Evolutionary conservation across 2,113 vertebrate species (phyloP).

Genomic region (Petroica traversi): DNA sequence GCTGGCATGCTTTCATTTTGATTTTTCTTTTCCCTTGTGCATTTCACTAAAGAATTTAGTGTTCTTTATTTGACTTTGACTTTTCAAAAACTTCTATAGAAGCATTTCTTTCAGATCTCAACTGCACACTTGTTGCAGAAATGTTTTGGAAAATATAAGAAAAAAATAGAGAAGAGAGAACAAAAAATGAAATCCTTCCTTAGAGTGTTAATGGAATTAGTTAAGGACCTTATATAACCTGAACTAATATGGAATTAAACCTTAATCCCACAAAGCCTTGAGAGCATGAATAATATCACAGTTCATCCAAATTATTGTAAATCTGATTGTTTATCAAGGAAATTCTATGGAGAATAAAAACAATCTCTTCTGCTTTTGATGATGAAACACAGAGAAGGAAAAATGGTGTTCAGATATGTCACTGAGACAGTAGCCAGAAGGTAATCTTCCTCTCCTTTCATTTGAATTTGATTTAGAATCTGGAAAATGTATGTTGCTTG

Average conservation of each 20-base stretch:
- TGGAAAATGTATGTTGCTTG: neutral
- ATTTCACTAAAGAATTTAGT: constrained; percentile 45
- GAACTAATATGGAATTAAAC: neutral
- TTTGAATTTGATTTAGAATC: neutral
- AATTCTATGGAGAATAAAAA: neutral
- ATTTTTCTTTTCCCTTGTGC: neutral
- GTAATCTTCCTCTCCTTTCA: neutral
- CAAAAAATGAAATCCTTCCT: neutral
- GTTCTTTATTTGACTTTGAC: constrained; percentile 62
- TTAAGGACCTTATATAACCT: neutral
- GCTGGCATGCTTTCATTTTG: neutral
- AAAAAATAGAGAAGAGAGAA: neutral
- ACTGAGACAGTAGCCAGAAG: neutral
- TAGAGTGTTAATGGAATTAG: constrained; percentile 12
- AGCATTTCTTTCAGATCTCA: constrained; percentile 36
- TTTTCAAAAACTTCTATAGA: constrained; percentile 24
- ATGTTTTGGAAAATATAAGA: neutral
- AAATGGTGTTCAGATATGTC: neutral
- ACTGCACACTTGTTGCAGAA: neutral
- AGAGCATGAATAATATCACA: neutral
- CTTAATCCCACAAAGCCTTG: neutral
- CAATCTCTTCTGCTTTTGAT: neutral
- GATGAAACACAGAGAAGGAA: neutral
- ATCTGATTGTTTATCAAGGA: neutral
- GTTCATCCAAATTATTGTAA: neutral